Evolutionary conservation across 2,888 invertebrate genomes (phyloP).

Genomic region (Metopia argyrocephala): DNA sequence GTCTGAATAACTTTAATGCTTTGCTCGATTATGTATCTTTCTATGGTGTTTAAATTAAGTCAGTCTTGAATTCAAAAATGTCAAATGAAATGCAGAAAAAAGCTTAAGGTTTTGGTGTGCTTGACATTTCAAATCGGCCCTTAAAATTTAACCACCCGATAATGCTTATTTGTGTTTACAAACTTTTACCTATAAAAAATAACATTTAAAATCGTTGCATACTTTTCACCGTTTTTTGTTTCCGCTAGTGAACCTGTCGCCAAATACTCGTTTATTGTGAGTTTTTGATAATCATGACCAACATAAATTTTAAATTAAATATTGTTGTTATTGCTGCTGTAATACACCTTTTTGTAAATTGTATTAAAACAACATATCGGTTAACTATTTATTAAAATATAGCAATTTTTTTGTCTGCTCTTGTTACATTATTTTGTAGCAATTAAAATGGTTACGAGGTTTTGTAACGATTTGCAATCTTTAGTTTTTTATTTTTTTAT

Average conservation of each 20-base stretch:
- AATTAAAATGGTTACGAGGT: constrained; percentile 46
- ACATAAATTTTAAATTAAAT: not conserved
- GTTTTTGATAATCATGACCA: not conserved
- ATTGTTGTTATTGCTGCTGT: constrained; percentile 24
- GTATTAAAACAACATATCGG: constrained; percentile 50
- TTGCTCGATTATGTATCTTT: too few relatives aligned
- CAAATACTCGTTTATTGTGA: not conserved
- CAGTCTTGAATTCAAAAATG: too few relatives aligned
- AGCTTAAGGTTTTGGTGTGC: too few relatives aligned
- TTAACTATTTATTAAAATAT: constrained; percentile 60
- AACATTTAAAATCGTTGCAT: constrained; percentile 5
- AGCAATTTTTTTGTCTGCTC: constrained; percentile 16
- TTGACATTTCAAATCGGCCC: too few relatives aligned
- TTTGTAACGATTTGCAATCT: not conserved
- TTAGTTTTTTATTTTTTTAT: constrained; percentile 1
- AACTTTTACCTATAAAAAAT: too few relatives aligned
- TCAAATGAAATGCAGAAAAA: too few relatives aligned
- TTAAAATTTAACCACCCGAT: too few relatives aligned
- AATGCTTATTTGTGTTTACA: too few relatives aligned
- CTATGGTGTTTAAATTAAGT: too few relatives aligned
- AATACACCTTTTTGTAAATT: constrained; percentile 31
- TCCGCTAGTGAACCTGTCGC: not conserved
- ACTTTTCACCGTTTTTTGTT: constrained; percentile 7
- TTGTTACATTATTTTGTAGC: not conserved
- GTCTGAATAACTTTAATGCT: too few relatives aligned